These are phyloP conservation scores for Colaptes auratus DNA, from an alignment of 2,113 vertebrate genomes.

Conservation along the genomic window DNA sequence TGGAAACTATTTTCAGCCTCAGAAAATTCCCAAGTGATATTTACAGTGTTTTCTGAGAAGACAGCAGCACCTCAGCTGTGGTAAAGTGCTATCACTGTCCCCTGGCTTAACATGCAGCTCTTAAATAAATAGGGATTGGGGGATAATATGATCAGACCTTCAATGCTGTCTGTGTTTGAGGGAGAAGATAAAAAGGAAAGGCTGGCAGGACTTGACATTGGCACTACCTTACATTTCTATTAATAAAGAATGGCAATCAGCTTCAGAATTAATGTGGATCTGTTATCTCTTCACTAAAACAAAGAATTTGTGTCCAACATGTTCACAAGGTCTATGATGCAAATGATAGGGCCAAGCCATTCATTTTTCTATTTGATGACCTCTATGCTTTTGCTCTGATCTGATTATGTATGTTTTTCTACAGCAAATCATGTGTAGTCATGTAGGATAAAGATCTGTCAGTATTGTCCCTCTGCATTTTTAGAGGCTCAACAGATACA, in stretches of 20 bases:
- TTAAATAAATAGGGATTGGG: not conserved
- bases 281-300: not conserved
- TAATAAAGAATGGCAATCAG: constrained; percentile 14
- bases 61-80: not conserved
- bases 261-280: constrained; percentile 35
- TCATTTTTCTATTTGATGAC: not conserved
- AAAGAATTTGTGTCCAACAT: not conserved
- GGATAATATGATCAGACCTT: not conserved
- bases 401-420: not conserved
- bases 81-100: not conserved
- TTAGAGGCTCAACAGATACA: not conserved
- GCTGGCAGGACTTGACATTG: constrained; percentile 13
- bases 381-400: not conserved
- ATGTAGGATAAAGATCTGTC: not conserved
- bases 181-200: constrained; percentile 1
- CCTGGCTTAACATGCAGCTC: not conserved
- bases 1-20: constrained; percentile 8
- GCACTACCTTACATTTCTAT: constrained; percentile 9
- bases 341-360: not conserved
- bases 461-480: not conserved
- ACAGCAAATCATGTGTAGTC: not conserved
- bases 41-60: constrained; percentile 20
- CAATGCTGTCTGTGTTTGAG: not conserved
- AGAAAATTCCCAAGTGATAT: not conserved
- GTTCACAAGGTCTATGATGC: not conserved